Base-by-base conservation (phyloP, 2,888 invertebrate genomes). In the Conops quadrifasciatus region DNA sequence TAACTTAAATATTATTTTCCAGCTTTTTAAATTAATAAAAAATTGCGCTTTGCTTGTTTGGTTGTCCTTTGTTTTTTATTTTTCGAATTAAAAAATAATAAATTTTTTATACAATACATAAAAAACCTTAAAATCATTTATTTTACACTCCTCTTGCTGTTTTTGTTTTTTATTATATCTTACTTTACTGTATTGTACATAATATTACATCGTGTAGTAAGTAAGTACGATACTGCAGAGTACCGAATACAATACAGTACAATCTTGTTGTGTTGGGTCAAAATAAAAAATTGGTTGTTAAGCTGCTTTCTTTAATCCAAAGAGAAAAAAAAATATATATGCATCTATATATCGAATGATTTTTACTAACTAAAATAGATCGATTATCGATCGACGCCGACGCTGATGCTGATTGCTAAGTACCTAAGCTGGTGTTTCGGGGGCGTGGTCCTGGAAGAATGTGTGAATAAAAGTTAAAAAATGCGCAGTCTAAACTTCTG, bases 371-470 rank as follows among this genome's bases (percentile, higher is more conserved):
- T 67, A 67, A 45, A 67, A 26, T 58, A 24, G 58, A 58, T 58
- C 26, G 30, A 3, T 45, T 53, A 67, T 36, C 45, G 67, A 43
- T 58, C 19, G 51, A 24, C 26, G 58, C 24, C 19, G 56, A 53
- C 11, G 28, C 47, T 47, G 66, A 43, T 67, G 24, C 13, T n/a
- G 21, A 49, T 49, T 13, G 67, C 63, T 67, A 21, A 56, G 73
- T 67, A 67, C 70, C 77, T 79, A 80, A 71, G 79, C 78, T 74
- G 78, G 78, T 60, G 79, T 80, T 75, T 81, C 81, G 70, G 80
- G 78, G 51, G 80, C 79, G 71, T 78, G 80, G 74, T 80, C 80
- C 80, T 81, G 76, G 60, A 78, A 77, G 26, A 74, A 66, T 58
- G 43, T 63, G 28, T 58, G 58, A 58, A 24, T 15, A 58, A 28